These are phyloP conservation scores for Apis cerana DNA, from an alignment of 1,140 invertebrate species.

Conservation along the genomic window DNA sequence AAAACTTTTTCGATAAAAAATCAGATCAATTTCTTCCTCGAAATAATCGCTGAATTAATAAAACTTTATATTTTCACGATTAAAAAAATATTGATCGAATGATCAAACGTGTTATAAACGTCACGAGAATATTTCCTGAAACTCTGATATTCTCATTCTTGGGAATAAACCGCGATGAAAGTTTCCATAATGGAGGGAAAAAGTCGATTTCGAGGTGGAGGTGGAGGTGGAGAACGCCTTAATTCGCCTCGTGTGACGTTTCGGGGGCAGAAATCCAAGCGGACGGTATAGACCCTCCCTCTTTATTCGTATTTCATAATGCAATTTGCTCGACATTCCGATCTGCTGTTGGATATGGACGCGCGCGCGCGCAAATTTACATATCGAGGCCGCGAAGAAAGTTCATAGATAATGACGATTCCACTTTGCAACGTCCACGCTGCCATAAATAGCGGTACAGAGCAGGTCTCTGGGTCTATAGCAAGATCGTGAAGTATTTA, in stretches of 20 bases:
- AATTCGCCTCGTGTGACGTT: not conserved
- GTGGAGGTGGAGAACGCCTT: not conserved
- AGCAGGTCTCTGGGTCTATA: slow-evolving; percentile 67
- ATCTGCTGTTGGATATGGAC: slow-evolving; percentile 16
- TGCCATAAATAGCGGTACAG: slow-evolving; percentile 56
- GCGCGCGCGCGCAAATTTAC: slow-evolving; percentile 45
- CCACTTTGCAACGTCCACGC: slow-evolving; percentile 52
- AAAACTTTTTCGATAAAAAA: no score
- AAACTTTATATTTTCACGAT: no score
- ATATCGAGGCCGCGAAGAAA: slow-evolving; percentile 61
- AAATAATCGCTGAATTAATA: no score
- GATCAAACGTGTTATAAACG: not conserved
- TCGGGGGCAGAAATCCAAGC: slow-evolving; percentile 3
- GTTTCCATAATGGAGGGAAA: not conserved
- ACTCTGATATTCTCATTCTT: not conserved
- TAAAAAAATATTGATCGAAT: not conserved
- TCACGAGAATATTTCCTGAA: not conserved
- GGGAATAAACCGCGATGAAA: not conserved
- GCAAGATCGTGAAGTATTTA: slow-evolving; percentile 70
- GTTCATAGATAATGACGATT: slow-evolving; percentile 58
- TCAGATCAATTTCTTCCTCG: no score
- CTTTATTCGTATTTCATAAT: slow-evolving; percentile 21
- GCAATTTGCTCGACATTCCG: slow-evolving; percentile 23
- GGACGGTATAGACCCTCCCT: not conserved
- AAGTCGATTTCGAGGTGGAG: not conserved